These are phyloP conservation scores for Philereme vetulata DNA, from an alignment of 2,888 invertebrate species.

Conservation along the genomic window DNA sequence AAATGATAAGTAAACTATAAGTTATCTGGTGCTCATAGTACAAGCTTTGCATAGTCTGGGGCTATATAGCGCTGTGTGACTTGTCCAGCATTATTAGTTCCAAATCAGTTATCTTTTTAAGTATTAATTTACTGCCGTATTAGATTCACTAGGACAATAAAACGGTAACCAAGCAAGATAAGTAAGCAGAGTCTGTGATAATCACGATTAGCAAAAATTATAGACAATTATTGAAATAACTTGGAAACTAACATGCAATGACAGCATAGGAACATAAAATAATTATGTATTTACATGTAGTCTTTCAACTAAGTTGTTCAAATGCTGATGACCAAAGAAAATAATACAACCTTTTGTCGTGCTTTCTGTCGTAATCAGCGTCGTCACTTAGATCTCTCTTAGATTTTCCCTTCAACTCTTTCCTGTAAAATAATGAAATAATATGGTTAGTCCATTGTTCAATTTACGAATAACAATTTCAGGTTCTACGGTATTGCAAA, in stretches of 20 bases:
- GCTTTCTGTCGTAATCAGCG: constrained; percentile 79
- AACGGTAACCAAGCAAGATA: no score
- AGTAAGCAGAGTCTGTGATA: no score
- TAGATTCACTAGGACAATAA: no score
- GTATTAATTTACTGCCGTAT: no score
- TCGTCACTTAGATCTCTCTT: constrained; percentile 79
- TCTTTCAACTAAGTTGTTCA: constrained; percentile 2
- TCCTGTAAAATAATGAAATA: constrained; percentile 54
- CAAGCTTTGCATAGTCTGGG: no score
- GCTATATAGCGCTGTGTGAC: no score
- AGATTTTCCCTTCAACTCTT: constrained; percentile 76
- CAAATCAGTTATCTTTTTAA: no score
- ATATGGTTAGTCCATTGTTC: neutral
- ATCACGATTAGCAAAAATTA: neutral
- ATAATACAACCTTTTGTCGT: constrained; percentile 71
- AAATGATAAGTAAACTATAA: no score
- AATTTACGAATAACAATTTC: neutral
- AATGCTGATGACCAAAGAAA: constrained; percentile 10
- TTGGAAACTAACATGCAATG: constrained; percentile 1
- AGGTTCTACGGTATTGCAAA: neutral
- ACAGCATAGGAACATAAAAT: neutral
- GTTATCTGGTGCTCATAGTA: no score
- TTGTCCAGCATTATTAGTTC: no score
- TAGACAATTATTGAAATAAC: neutral
- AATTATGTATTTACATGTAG: neutral